Base-by-base conservation (phyloP, 1,140 invertebrate species). In the Sinella curviseta region DNA sequence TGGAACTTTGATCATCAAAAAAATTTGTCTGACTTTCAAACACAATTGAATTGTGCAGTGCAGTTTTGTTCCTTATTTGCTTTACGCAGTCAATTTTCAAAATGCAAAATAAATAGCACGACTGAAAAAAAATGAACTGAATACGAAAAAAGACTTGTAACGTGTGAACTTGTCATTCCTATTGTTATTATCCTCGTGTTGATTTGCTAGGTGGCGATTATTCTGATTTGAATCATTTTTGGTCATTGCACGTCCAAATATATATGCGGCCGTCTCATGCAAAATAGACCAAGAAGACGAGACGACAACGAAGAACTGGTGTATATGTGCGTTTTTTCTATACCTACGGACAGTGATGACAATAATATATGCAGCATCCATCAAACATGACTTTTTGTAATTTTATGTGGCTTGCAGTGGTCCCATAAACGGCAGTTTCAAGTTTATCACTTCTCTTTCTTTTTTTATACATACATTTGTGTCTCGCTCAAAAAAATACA, bases 141-240 rank as follows among this genome's bases (percentile, higher is more conserved):
- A n/a, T n/a, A n/a, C n/a, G n/a, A n/a, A n/a, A n/a, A n/a, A n/a
- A n/a, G n/a, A n/a, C n/a, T n/a, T n/a, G n/a, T n/a, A 70, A 8
- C 65, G 31, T 70, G 65, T 33, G 65, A 70, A 70, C 65, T 70
- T 70, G 30, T 31, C 65, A 16, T 48, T 48, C n/a, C 12, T 65
- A 70, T 70, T 70, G 65, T 70, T 70, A 33, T 33, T 70, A n/a
- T 70, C n/a, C n/a, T n/a, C 31, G 31, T 70, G 65, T 33, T 70
- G 65, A 70, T 33, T 70, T 70, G 65, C 31, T 70, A 70, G 65
- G 30, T 70, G 31, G 26, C 31, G 8, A 70, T 30, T 70, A 30
- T 70, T 30, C 26, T 8, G 31, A 70, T 70, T 70, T 33, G 65
- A 70, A 70, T 70, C 26, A 31, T n/a, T 70, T 70, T 70, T 30